Evolutionary conservation across 2,888 invertebrate species (phyloP), one percentile per base, ranked within the genome.

Genomic region (Diplazon laetatorius): DNA sequence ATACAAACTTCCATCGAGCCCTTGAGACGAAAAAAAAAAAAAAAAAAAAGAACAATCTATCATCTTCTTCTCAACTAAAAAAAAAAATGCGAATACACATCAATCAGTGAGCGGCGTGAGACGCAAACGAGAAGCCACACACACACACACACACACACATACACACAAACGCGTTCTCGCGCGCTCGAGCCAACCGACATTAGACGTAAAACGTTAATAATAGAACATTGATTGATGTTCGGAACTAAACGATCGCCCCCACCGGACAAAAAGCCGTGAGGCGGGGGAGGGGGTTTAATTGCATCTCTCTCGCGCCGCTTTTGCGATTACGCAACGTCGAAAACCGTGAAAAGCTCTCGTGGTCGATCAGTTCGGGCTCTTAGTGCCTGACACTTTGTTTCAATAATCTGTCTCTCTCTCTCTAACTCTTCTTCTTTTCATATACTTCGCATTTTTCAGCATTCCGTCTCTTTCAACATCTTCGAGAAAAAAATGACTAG

Each of bases 161-260:
- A n/a, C n/a, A 30, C 6, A 30, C 4, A 30, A 6, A 6, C 30
- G 30, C 30, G 30, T 2, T 30, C 30, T 6, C 3, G 1, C 44
- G 30, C 18, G 42, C 30, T 22, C 42, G 30, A 42, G 25, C 55
- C 44, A 62, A 68, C 52, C 60, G 35, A 52, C 52, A 55, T 74
- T 68, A 44, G 52, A 74, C 74, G 74, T 74, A 74, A 74, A 35
- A 60, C n/a, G 16, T 68, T 74, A 74, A 74, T 73, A 73, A 73
- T 74, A 74, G 66, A 68, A 74, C 66, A 59, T 48, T 46, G 35
- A 46, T 48, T 35, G 68, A 68, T 60, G 60, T 14, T 50, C 66
- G 74, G n/a, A 60, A 52, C 60, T 42, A 74, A 68, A 50, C 52
- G 60, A 74, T 74, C 74, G 74, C 60, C 66, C 74, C 66, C 74